Base-by-base conservation (phyloP, 2,888 invertebrate genomes). In the Erannis defoliaria region DNA sequence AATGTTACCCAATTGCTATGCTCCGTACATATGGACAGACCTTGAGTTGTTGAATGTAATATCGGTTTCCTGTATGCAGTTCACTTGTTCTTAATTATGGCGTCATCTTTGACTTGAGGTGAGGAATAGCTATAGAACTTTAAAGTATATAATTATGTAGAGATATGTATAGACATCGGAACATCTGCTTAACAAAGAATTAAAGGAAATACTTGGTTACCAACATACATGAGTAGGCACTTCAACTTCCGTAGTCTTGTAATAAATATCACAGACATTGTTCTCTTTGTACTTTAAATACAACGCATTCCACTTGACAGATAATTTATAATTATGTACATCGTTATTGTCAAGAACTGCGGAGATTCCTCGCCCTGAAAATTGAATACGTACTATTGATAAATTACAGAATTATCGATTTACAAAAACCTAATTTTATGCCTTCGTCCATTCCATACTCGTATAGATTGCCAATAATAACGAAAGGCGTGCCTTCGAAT, bases 61-160 rank as follows among this genome's bases (percentile, higher is more conserved):
- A 46, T 61, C 33, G 31, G 51, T 55, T 55, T 61, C 61, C 55
- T 61, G 55, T 61, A 45, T 61, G 50, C 55, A 55, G 61, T 51
- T 55, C 14, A 50, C 38, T 55, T 49, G 45, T 60, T 60, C 43
- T 31, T 61, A 55, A 48, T 38, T 42, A 60, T 61, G 55, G 43
- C 61, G 62, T 62, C 56, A 62, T 62, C 46, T 51, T 51, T 48
- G 18, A 43, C 46, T 51, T 48, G 18, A 43, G 37, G 45, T 23
- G 5, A 48, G 29, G 29, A 45, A 35, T 1, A 35, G 33, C 46
- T 35, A 8, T 21, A 35, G 1, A 10, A 23, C 9, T 49, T 4
- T 31, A 31, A 19, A 8, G 5, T 48, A 31, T 6, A 33, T 35
- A n/a, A n/a, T n/a, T n/a, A n/a, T n/a, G n/a, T n/a, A n/a, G n/a